Evolutionary conservation across 2,797 vertebrate species (phyloP).

Genomic region (Amniataba percoides): DNA sequence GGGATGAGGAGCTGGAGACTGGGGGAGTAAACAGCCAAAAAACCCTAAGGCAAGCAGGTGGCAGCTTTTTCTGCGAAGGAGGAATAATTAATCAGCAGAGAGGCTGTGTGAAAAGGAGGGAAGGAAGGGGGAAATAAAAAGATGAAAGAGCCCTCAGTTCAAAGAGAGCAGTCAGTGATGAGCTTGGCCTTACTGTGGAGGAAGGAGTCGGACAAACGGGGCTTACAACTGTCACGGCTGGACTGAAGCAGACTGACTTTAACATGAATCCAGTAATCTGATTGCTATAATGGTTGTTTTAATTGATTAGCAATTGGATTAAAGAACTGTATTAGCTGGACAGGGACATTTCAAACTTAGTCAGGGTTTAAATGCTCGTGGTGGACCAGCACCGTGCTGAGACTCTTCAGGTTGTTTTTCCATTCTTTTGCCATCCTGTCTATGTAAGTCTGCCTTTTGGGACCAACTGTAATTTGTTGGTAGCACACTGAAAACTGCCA

Average conservation of each 20-base stretch:
- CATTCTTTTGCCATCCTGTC: neutral
- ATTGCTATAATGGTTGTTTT: conserved; percentile 7
- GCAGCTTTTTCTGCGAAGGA: conserved; percentile 52
- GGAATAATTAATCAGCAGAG: conserved; percentile 69
- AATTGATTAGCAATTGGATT: conserved; percentile 16
- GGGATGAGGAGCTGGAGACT: conserved; percentile 23
- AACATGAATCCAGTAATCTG: conserved; percentile 26
- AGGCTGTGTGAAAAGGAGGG: conserved; percentile 48
- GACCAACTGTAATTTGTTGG: neutral
- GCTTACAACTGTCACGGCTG: neutral
- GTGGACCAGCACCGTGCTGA: too few species aligned
- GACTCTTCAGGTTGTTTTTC: neutral
- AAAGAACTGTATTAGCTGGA: neutral
- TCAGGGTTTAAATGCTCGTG: neutral
- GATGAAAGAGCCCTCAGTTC: conserved; percentile 67
- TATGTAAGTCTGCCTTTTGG: neutral
- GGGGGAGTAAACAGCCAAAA: conserved; percentile 30
- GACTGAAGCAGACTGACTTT: conserved; percentile 9
- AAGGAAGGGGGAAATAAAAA: conserved; percentile 52
- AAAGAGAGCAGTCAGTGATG: conserved; percentile 60
- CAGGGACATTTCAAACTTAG: neutral
- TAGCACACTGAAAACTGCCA: neutral
- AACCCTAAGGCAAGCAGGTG: conserved; percentile 62
- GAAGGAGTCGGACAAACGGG: conserved; percentile 1
- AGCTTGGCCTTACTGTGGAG: conserved; percentile 21